Evolutionary conservation across 2,888 invertebrate species (phyloP).

Genomic region (Sesia apiformis): DNA sequence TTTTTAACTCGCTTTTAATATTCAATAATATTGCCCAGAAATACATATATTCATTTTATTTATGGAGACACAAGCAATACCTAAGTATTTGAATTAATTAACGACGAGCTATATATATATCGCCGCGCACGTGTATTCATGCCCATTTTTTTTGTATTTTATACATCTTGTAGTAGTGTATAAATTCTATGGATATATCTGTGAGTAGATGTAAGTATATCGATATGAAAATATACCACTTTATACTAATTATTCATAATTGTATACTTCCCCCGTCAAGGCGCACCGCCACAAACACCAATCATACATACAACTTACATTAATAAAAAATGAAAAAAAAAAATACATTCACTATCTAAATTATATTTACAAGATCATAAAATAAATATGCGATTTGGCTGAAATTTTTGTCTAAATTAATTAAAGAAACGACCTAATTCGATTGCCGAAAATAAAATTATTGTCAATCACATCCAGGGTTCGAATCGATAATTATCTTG

Average conservation of each 20-base stretch:
- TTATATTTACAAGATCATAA: slow-evolving; percentile 59
- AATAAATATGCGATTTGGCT: slow-evolving; percentile 67
- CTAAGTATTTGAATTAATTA: too few relatives aligned
- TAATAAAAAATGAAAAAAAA: slow-evolving; percentile 8
- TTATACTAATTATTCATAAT: not conserved
- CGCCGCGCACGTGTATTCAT: too few relatives aligned
- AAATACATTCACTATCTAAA: slow-evolving; percentile 62
- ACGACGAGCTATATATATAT: too few relatives aligned
- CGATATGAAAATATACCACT: not conserved
- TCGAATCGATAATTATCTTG: too few relatives aligned
- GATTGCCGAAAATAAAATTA: slow-evolving; percentile 15
- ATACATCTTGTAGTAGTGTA: too few relatives aligned
- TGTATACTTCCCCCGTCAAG: not conserved
- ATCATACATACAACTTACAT: slow-evolving; percentile 11
- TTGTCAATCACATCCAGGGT: not conserved
- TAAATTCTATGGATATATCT: too few relatives aligned
- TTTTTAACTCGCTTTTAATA: too few relatives aligned
- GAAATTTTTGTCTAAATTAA: slow-evolving; percentile 20
- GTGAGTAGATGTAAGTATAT: not conserved
- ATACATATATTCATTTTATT: too few relatives aligned
- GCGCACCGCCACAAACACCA: not conserved
- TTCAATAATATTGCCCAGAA: too few relatives aligned
- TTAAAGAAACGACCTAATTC: slow-evolving; percentile 9
- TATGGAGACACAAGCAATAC: too few relatives aligned
- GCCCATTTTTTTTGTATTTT: too few relatives aligned